phyloP scores from a whole-genome alignment of 2,888 invertebrate genomes.

The Drosophila imparisetae region DNA sequence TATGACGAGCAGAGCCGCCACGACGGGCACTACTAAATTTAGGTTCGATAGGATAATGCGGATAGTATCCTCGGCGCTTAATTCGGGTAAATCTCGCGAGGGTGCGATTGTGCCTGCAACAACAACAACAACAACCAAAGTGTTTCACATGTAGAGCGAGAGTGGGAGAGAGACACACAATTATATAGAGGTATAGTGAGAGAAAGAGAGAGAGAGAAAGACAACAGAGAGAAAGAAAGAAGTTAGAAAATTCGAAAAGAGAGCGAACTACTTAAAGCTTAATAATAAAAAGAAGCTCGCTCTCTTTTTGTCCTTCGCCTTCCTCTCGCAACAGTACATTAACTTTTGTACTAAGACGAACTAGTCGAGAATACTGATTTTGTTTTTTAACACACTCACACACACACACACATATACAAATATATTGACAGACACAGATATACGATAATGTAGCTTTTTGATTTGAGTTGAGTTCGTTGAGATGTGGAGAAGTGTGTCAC shows the following conservation, averaged over 20 bases:
- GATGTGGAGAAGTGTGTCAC: conserved; percentile 46
- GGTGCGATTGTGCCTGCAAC: conserved; percentile 98
- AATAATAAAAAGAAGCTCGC: background rate
- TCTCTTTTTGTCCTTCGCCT: conserved; percentile 23
- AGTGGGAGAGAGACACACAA: conserved; percentile 26
- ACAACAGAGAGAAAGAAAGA: conserved; percentile 21
- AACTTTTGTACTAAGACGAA: conserved; percentile 58
- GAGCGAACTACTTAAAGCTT: conserved; percentile 14
- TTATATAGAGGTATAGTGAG: conserved; percentile 25
- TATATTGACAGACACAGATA: conserved; percentile 77
- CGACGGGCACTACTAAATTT: conserved; percentile 96
- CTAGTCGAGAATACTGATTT: conserved; percentile 27
- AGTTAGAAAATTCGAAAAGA: conserved; percentile 3
- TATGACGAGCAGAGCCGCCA: conserved; percentile 95
- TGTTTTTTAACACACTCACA: conserved; percentile 52
- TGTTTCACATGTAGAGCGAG: conserved; percentile 63
- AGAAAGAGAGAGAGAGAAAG: conserved; percentile 11
- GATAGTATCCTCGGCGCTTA: conserved; percentile 92
- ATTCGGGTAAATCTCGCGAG: conserved; percentile 92
- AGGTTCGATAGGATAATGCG: conserved; percentile 95
- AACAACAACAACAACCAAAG: conserved; percentile 84
- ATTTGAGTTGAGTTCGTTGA: conserved; percentile 50
- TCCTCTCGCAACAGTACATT: conserved; percentile 45
- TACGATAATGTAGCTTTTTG: conserved; percentile 34
- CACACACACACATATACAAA: conserved; percentile 77